These are phyloP conservation scores for Argyresthia albistria DNA, from an alignment of 2,888 invertebrate species.

Conservation along the genomic window DNA sequence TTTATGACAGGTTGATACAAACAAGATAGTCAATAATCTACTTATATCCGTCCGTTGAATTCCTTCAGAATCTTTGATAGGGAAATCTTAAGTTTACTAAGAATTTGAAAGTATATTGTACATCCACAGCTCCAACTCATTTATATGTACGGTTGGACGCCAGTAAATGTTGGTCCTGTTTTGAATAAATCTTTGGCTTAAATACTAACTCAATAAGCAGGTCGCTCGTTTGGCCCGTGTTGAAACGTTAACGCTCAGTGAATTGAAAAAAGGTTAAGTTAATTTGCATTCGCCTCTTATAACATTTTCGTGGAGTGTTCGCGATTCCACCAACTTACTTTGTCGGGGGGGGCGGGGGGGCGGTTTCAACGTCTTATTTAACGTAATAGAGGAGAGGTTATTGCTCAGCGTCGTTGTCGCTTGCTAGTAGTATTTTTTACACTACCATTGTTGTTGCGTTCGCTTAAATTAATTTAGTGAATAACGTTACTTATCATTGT, in stretches of 20 bases:
- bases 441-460: too few species aligned
- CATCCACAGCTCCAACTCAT: constrained; percentile 21
- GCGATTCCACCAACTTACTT: not conserved
- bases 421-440: too few species aligned
- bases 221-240: constrained; percentile 37
- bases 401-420: too few species aligned
- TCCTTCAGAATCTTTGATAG: too few species aligned
- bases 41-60: too few species aligned
- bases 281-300: constrained; percentile 37
- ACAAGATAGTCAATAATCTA: too few species aligned
- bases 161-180: constrained; percentile 44
- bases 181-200: constrained; percentile 56
- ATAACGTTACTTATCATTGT: too few species aligned
- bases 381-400: not conserved
- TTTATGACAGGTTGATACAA: too few species aligned
- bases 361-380: not conserved
- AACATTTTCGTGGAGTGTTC: constrained; percentile 4
- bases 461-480: too few species aligned
- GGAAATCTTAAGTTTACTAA: too few species aligned
- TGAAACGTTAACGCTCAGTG: constrained; percentile 39
- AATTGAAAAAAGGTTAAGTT: constrained; percentile 53
- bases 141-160: constrained; percentile 34
- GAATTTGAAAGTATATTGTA: too few species aligned
- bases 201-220: constrained; percentile 55
- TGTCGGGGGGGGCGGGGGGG: not conserved